Percentiles rank a stretch among this genome's conserved stretches.
Evolutionary conservation across 2,888 invertebrate genomes (phyloP).

Genomic region (Punctoribates punctum): DNA sequence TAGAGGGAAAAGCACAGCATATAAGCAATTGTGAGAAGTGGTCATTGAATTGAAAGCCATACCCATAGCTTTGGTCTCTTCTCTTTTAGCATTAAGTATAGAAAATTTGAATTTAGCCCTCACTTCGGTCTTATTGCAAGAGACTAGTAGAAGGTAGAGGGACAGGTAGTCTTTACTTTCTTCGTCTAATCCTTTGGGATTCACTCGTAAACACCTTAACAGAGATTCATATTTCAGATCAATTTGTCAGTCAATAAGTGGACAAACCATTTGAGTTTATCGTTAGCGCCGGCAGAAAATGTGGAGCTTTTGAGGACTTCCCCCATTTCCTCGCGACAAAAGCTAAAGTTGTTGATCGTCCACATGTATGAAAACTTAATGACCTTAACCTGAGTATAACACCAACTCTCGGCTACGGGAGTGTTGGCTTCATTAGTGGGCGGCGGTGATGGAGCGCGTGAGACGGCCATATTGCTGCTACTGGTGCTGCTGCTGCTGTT

Average conservation of each 20-base stretch:
- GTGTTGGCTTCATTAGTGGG: conserved; percentile 70
- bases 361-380: conserved; percentile 99
- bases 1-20: conserved; percentile 49
- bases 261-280: conserved; percentile 92
- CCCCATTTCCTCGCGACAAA: conserved; percentile 99
- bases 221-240: background rate
- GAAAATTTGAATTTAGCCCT: conserved; percentile 99
- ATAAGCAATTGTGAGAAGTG: background rate
- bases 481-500: conserved; percentile 38
- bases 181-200: conserved; percentile 99
- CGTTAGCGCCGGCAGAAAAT: conserved; percentile 98
- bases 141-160: conserved; percentile 95
- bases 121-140: conserved; percentile 99
- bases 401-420: conserved; percentile 99
- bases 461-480: conserved; percentile 71
- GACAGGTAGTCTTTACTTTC: conserved; percentile 99
- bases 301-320: conserved; percentile 99
- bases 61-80: conserved; percentile 99
- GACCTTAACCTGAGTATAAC: conserved; percentile 99
- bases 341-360: conserved; percentile 99
- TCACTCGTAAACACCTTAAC: conserved; percentile 92
- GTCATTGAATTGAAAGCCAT: conserved; percentile 50
- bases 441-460: conserved; percentile 84
- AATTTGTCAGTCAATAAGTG: background rate
- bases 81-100: conserved; percentile 98